Evolutionary conservation across 2,888 invertebrate species (phyloP), one percentile per base, ranked within the genome.

Genomic region (Eilema depressum): DNA sequence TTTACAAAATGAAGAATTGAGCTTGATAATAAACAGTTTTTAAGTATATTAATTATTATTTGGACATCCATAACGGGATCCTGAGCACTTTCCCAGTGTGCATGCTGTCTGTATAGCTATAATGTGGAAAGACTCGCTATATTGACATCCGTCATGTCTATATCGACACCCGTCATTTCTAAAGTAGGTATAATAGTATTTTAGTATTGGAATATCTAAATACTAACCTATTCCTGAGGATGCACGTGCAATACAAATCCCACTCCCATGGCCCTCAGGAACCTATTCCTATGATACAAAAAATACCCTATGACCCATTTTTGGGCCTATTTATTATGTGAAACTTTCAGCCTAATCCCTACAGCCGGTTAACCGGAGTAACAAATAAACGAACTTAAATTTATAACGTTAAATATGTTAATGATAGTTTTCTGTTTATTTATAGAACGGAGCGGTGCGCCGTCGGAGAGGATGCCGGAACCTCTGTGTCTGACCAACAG

Each of bases 401-500:
- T 10, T 26, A 26, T 25, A 1, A 25, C 8, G 37, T 63, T 37
- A 12, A 47, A 53, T 60, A 61, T 65, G 66, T 41, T 20, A 71
- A 74, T 57, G 7, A 30, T 56, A 53, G 3, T 25, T 30, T 41
- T 62, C 30, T 26, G 66, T 57, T 85, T 83, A 79, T 88, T 75
- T 63, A 47, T 91, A 95, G 95, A 94, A 78, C 91, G 93, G 84
- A 88, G 81, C 84, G 86, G 80, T 77, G 84, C 82, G 63, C 76
- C 89, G 69, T 75, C 85, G 72, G 94, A 94, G 86, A 90, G 93
- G 85, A 94, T 93, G 92, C 92, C 93, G 64, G 95, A 95, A 85
- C 95, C 95, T 56, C 90, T 95, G 78, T 95, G 95, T 80, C 90
- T 95, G 83, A 94, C 94, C 83, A 95, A 95, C 95, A 95, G 95